Base-by-base conservation (phyloP, 1,140 invertebrate genomes). In the Aphelinus certus region DNA sequence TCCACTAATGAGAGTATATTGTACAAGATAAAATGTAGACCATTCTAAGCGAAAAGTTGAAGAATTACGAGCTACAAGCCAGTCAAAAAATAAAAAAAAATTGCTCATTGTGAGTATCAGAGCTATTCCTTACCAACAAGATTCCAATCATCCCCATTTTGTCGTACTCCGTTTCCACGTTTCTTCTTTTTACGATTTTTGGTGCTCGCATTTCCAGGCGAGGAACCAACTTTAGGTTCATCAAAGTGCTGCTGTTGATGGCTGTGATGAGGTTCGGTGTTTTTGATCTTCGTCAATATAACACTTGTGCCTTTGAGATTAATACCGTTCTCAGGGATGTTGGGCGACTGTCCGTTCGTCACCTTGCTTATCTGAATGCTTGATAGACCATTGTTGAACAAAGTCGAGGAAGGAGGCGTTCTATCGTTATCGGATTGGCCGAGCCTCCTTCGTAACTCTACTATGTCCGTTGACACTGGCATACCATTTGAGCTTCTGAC, bases 71-170 rank as follows among this genome's bases (percentile, higher is more conserved):
- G 26, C 26, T 26, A 26, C 26, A 26, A 26, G 26, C 26, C 26
- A 26, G 26, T 26, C 26, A 26, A 26, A 26, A 26, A 26, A 26
- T 26, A 26, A 26, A 26, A 26, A 26, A 26, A 26, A 26, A 26
- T 26, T 26, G 26, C 26, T 71, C 67, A 51, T 71, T 61, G 56
- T 61, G 53, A 68, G 46, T 76, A 85, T 83, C 83, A 82, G 83
- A 83, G 79, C 81, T 83, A 76, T 82, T 84, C 85, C 88, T 89
- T 85, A 90, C 88, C 89, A 87, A 89, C 89, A 85, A 89, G 86
- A 81, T 89, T 88, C 88, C 88, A 89, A 81, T 89, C 89, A 84
- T 90, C 88, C 47, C 86, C 84, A 78, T 82, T 79, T 56, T 83
- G 81, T 76, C 84, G 82, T 56, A 81, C 75, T 55, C 84, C 85